Evolutionary conservation across 2,113 vertebrate species (phyloP), one percentile per base, ranked within the genome.

Genomic region (Oceanites oceanicus): DNA sequence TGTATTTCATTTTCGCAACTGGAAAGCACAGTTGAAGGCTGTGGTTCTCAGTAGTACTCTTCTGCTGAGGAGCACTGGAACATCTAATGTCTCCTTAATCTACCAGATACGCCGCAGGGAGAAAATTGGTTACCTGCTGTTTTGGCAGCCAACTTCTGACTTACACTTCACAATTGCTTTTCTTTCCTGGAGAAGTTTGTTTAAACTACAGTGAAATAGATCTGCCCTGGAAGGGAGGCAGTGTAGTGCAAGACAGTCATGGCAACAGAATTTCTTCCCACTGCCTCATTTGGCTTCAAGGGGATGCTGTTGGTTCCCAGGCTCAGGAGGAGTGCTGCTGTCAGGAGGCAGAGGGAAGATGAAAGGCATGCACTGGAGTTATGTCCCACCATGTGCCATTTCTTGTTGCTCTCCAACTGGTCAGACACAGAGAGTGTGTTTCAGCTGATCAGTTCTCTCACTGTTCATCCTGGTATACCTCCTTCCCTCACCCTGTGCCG

Each of bases 1-100:
- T 36, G 13, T 68, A 72, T 94, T 92, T 84, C 15, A n/a, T 90
- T 96, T 94, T 94, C 82, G 67, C 63, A 62, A 59, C 32, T 92
- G 47, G 67, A 86, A 90, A 80, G 26, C n/a, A 59, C 55, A 80
- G 36, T 6, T 86, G 63, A 90, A 90, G 67, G 30, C n/a, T 68
- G 38, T 67, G 61, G 30, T 47, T 85, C 32, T 55, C 66, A 67
- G 47, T 20, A 75, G 52, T 26, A 72, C 21, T 52, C 68, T 81
- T 91, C 56, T 90, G 21, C 59, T 49, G 23, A 55, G 75, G 56
- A 59, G 17, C 47, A 77, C 59, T 92, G 75, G 38, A 77, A 77
- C 34, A 77, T 27, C 6, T 8, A 71, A 71, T 63, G 34, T 59
- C 47, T 94, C 55, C 83, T 76, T 83, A 68, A 94, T 62, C 59